phyloP scores from a whole-genome alignment of 2,113 vertebrate species.

The Cynoglossus semilaevis region DNA sequence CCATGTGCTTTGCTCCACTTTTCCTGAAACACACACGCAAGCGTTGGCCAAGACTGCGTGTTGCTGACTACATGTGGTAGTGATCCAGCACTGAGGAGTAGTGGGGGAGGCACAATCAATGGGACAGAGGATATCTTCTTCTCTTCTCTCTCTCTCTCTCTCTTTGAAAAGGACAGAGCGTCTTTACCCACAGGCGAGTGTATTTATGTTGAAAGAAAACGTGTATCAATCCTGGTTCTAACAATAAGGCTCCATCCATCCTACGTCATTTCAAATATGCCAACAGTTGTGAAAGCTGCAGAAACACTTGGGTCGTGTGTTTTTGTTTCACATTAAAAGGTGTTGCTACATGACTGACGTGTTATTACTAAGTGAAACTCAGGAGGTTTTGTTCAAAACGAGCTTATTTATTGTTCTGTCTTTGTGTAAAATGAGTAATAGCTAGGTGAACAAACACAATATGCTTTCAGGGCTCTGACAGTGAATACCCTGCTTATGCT shows the following conservation, averaged over 20 bases:
- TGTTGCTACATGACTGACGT: slow-evolving; percentile 32
- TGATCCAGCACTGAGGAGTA: slow-evolving; percentile 47
- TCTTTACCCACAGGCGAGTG: slow-evolving; percentile 50
- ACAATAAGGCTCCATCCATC: slow-evolving; percentile 28
- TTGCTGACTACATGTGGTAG: slow-evolving; percentile 51
- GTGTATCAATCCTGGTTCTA: slow-evolving; percentile 25
- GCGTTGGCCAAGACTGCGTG: slow-evolving; percentile 56
- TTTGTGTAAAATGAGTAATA: slow-evolving; percentile 53
- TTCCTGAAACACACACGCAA: slow-evolving; percentile 61
- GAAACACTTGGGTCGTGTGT: slow-evolving; percentile 12
- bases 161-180: slow-evolving; percentile 44
- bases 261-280: slow-evolving; percentile 5
- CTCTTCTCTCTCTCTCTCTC: slow-evolving; percentile 30
- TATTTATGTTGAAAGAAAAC: slow-evolving; percentile 60
- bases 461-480: slow-evolving; percentile 63
- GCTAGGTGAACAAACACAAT: slow-evolving; percentile 61
- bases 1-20: slow-evolving; percentile 68
- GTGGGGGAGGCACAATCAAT: slow-evolving; percentile 48
- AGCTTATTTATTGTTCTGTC: slow-evolving; percentile 52
- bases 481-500: slow-evolving; percentile 63
- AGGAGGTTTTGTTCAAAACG: slow-evolving; percentile 31
- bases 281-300: slow-evolving; percentile 6
- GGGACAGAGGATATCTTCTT: slow-evolving; percentile 32
- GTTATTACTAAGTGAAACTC: slow-evolving; percentile 30
- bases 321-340: slow-evolving; percentile 8